Evolutionary conservation across 1,140 invertebrate genomes (phyloP).

Genomic region (Asbolus verrucosus): DNA sequence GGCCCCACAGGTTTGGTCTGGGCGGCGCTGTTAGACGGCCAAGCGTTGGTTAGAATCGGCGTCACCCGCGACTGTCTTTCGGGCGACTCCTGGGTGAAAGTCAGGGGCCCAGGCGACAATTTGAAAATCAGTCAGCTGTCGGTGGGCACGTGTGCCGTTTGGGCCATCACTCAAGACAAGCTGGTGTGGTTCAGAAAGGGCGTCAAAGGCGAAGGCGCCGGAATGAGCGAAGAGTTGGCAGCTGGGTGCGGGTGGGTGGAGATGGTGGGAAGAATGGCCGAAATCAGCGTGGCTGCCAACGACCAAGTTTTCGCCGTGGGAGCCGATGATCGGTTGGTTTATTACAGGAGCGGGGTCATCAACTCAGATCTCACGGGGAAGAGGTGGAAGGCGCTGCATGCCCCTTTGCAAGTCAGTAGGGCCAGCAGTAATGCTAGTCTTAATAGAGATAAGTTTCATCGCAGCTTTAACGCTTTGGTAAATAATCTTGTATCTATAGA

Average conservation of each 20-base stretch:
- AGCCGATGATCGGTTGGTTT: conserved; percentile 78
- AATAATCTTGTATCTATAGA: conserved; percentile 31
- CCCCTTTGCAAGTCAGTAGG: conserved; percentile 81
- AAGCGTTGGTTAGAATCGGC: conserved; percentile 80
- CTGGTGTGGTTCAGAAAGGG: conserved; percentile 93
- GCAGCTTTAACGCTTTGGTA: conserved; percentile 62
- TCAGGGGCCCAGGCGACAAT: conserved; percentile 78
- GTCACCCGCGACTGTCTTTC: conserved; percentile 61
- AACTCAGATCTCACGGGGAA: conserved; percentile 85
- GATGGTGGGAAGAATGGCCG: conserved; percentile 86
- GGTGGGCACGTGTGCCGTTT: conserved; percentile 87
- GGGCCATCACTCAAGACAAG: conserved; percentile 86
- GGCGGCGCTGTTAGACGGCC: conserved; percentile 85
- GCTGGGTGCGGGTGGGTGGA: conserved; percentile 84
- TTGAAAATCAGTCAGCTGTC: conserved; percentile 81
- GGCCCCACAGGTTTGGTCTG: conserved; percentile 87
- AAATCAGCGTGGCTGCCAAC: conserved; percentile 86
- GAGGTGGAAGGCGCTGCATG: conserved; percentile 83
- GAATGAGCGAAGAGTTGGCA: conserved; percentile 77
- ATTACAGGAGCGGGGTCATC: conserved; percentile 83
- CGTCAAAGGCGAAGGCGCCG: conserved; percentile 77
- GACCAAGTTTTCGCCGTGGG: conserved; percentile 86
- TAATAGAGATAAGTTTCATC: conserved; percentile 68
- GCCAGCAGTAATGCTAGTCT: conserved; percentile 79
- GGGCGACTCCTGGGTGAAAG: conserved; percentile 84